Conservation (phyloP, 2,797 vertebrate genomes). For the Mus spretus region DNA sequence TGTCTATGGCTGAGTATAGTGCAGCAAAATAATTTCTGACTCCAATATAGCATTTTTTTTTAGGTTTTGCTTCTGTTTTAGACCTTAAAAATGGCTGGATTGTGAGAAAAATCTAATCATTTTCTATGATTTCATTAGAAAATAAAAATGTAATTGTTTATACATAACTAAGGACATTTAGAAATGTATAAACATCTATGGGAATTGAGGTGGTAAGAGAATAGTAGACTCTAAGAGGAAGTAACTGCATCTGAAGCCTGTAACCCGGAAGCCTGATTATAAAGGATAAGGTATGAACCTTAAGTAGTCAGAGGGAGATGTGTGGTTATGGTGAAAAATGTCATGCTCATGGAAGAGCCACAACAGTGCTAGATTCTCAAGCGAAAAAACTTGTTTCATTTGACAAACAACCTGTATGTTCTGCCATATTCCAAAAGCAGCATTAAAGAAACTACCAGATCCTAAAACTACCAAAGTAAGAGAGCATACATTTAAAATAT, state of each 20-base stretch:
- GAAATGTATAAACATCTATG: neutral
- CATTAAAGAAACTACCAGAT: neutral
- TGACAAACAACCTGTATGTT: neutral
- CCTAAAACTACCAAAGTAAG: neutral
- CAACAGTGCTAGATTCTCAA: neutral
- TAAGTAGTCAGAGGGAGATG: neutral
- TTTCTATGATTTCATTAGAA: constrained; percentile 19
- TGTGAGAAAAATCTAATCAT: neutral
- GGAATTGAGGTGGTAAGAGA: neutral
- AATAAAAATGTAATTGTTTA: constrained; percentile 2
- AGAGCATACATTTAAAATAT: neutral
- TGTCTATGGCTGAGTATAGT: neutral
- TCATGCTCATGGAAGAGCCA: neutral
- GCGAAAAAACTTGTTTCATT: neutral
- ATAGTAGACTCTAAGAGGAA: neutral
- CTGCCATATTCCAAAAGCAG: neutral
- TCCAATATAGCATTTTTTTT: neutral
- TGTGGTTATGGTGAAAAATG: neutral
- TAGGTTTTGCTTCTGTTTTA: neutral
- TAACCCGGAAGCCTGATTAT: neutral
- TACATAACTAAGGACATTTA: neutral
- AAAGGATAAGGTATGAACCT: neutral
- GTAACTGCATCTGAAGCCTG: neutral
- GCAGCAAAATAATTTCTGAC: neutral
- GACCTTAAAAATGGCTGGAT: neutral